A percentile compares a stretch with the other conserved stretches of the same genome.
These are phyloP conservation scores for Scyliorhinus canicula DNA, from an alignment of 2,797 vertebrate species.

Conservation along the genomic window DNA sequence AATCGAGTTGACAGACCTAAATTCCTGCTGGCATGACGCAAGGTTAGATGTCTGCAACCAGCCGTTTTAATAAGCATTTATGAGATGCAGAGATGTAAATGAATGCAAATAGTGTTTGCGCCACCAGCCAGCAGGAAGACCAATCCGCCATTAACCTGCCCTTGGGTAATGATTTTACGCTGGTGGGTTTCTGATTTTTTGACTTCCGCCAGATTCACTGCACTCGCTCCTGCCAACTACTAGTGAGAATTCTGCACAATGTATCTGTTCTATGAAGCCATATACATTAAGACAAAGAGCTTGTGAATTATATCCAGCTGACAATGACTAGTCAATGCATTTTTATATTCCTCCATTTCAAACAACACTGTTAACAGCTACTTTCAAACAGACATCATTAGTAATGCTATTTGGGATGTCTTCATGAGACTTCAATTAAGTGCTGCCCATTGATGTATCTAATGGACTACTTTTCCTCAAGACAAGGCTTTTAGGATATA, in stretches of 20 bases:
- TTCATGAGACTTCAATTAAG: neutral
- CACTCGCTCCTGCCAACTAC: too few species aligned
- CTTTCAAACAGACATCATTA: neutral
- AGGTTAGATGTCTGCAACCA: too few species aligned
- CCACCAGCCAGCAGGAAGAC: too few species aligned
- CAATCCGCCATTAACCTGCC: too few species aligned
- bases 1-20: too few species aligned
- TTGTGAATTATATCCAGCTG: neutral
- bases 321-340: neutral
- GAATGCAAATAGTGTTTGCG: too few species aligned
- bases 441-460: neutral
- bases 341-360: conserved; percentile 4
- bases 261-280: neutral
- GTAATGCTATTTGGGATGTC: neutral
- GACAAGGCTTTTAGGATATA: neutral
- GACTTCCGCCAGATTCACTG: too few species aligned
- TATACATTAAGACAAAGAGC: neutral
- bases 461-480: conserved; percentile 1
- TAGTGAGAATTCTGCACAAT: neutral
- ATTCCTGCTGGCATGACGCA: too few species aligned
- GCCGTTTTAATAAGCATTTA: too few species aligned
- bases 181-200: too few species aligned
- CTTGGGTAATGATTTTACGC: too few species aligned
- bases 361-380: neutral
- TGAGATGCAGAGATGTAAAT: too few species aligned